Conservation (phyloP, 2,888 invertebrate genomes). For the Lepeophtheirus nordmannii region DNA sequence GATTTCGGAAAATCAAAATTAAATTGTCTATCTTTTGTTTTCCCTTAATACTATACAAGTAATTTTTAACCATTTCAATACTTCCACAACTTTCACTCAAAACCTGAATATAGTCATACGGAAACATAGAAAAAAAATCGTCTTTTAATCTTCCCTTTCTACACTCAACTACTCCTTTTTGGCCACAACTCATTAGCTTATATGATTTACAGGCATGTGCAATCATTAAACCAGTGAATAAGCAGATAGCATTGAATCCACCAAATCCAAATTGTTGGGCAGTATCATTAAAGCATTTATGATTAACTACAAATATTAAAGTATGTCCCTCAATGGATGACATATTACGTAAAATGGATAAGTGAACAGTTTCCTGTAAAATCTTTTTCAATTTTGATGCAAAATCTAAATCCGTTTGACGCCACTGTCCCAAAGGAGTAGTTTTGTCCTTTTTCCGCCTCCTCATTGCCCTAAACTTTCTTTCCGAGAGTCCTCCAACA, state of each 20-base stretch:
- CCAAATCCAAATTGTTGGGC: not conserved
- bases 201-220: not conserved
- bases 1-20: not conserved
- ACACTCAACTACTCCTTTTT: not conserved
- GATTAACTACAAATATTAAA: not conserved
- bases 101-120: not conserved
- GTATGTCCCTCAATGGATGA: not conserved
- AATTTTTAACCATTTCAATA: not conserved
- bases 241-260: not conserved
- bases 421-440: not conserved
- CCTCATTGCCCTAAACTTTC: not conserved
- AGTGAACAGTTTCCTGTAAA: not conserved
- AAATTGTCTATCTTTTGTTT: not conserved
- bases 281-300: not conserved
- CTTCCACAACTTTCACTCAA: not conserved
- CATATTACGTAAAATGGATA: not conserved
- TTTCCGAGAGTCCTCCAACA: not conserved
- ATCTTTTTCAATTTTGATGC: not conserved
- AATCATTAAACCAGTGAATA: not conserved
- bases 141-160: conserved; percentile 8
- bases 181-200: not conserved
- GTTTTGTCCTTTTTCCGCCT: not conserved
- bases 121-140: not conserved
- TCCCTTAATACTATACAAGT: not conserved
- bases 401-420: not conserved